Evolutionary conservation across 2,113 vertebrate species (phyloP), one percentile per base, ranked within the genome.

Genomic region (Nothoprocta perdicaria): DNA sequence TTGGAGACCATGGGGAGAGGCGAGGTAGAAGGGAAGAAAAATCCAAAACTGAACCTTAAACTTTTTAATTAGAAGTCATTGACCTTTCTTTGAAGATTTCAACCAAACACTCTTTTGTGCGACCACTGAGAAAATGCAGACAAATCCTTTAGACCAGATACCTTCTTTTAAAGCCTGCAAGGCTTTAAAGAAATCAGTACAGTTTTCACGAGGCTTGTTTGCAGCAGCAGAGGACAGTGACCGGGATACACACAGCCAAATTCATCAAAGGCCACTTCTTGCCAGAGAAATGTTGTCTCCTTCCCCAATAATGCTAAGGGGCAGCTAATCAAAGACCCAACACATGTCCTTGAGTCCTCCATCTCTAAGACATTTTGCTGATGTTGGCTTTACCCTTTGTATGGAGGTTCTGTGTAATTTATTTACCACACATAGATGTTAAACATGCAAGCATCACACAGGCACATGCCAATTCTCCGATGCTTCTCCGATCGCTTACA

Each of bases 1-100:
- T n/a, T 2, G 3, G 71, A 27, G 29, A 57, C 0, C 0, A 6
- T 9, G 35, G 26, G 33, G 26, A 73, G 5, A 0, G 0, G 19
- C 10, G 9, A 43, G 14, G 31, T 16, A 31, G 17, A 17, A 55
- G 19, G 16, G 31, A n/a, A 6, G 23, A 27, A 22, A 11, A 13
- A 66, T 12, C 69, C 66, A 73, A 6, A 29, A 8, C 21, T 41
- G 53, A 50, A 24, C 19, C 24, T 41, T 33, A 15, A 90, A 66
- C 8, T 29, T 22, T 76, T 72, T 24, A 21, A 16, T 22, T 46
- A 31, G 18, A 27, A 87, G 10, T 9, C 27, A 41, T 22, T 48
- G 2, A 2, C 29, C 41, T 83, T 40, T 72, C n/a, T 71, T n/a
- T 58, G 14, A 17, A 48, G 23, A 48, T 65, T 83, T 80, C 60